Evolutionary conservation across 2,113 vertebrate species (phyloP).

Genomic region (Brevimyrus niger): DNA sequence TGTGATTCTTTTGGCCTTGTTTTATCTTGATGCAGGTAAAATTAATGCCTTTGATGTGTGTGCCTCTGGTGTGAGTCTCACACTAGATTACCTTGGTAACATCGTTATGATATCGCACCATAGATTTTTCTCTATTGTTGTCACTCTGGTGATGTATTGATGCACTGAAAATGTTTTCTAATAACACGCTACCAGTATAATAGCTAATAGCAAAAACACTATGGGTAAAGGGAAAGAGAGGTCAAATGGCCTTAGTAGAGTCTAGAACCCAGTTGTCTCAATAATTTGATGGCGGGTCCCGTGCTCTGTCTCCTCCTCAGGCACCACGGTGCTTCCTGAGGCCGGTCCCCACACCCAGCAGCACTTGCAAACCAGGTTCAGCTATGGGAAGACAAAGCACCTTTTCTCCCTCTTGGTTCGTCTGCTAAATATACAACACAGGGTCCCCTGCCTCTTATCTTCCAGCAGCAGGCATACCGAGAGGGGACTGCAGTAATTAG

Average conservation of each 20-base stretch:
- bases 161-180: background rate
- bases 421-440: background rate
- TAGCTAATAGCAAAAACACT: background rate
- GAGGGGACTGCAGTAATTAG: constrained; percentile 16
- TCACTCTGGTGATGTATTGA: background rate
- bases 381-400: constrained; percentile 1
- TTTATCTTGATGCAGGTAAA: background rate
- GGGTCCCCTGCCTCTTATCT: constrained; percentile 27
- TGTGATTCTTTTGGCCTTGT: background rate
- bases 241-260: background rate
- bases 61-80: background rate
- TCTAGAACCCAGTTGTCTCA: background rate
- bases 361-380: background rate
- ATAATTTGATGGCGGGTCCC: background rate
- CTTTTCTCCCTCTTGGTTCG: constrained; percentile 7
- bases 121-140: background rate
- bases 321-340: background rate
- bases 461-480: constrained; percentile 14
- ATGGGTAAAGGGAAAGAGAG: background rate
- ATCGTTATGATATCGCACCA: background rate
- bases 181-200: background rate
- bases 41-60: background rate
- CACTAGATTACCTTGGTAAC: background rate
- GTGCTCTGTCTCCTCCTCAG: background rate
- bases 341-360: background rate